Percentiles rank a stretch among this genome's conserved stretches.
Conservation (phyloP, 2,888 invertebrate genomes). For the Plagiodera versicolora region DNA sequence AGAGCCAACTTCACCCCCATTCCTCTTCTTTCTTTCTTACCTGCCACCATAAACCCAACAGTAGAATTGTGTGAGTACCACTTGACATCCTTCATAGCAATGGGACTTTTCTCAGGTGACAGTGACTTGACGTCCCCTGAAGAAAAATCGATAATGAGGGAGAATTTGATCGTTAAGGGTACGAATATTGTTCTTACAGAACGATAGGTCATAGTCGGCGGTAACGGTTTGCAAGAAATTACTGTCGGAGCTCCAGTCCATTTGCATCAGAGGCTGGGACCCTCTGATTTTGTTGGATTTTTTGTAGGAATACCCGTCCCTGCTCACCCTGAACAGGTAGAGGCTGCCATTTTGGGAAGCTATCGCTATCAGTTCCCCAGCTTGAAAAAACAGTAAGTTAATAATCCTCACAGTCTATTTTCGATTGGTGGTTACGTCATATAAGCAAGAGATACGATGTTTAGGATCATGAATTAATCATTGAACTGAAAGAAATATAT, state of each 20-base stretch:
- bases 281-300: conserved; percentile 87
- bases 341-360: conserved; percentile 89
- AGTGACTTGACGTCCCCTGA: conserved; percentile 87
- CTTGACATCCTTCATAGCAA: conserved; percentile 88
- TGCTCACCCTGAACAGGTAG: conserved; percentile 79
- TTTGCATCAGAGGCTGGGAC: conserved; percentile 78
- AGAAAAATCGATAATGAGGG: too few relatives aligned
- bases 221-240: conserved; percentile 86
- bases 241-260: conserved; percentile 92
- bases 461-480: too few relatives aligned
- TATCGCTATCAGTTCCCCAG: conserved; percentile 84
- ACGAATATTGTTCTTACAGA: conserved; percentile 68
- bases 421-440: too few relatives aligned
- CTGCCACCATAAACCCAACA: conserved; percentile 84
- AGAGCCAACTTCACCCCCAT: too few relatives aligned
- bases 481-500: too few relatives aligned
- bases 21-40: too few relatives aligned
- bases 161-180: neutral
- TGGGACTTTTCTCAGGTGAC: conserved; percentile 83
- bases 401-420: too few relatives aligned
- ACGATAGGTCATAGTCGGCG: conserved; percentile 84
- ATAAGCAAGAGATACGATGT: neutral
- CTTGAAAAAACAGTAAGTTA: conserved; percentile 54
- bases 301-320: conserved; percentile 88
- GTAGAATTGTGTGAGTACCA: conserved; percentile 88